These are phyloP conservation scores for Temnothorax curvispinosus DNA, from an alignment of 1,140 invertebrate genomes.

Conservation along the genomic window DNA sequence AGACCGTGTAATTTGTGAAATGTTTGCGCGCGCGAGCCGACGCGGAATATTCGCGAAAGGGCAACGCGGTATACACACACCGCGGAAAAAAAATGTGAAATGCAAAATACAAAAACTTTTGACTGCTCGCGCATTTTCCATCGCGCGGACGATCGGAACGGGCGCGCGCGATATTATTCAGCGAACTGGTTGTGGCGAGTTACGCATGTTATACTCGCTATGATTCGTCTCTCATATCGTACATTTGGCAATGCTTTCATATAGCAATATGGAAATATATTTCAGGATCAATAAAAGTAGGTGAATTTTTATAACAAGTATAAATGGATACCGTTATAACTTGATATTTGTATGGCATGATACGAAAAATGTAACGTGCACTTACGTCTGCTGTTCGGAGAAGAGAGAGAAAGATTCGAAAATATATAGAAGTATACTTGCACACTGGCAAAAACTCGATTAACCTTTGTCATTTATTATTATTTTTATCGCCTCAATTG, in stretches of 20 bases:
- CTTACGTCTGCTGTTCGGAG: too few species aligned
- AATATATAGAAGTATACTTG: neutral
- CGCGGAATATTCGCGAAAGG: constrained; percentile 51
- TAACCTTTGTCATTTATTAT: neutral
- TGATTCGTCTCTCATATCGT: constrained; percentile 35
- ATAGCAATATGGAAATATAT: neutral
- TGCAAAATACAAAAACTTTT: constrained; percentile 63
- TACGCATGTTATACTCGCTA: constrained; percentile 42
- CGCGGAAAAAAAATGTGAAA: constrained; percentile 35
- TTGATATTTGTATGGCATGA: neutral
- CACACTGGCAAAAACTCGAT: neutral
- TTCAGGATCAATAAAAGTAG: neutral
- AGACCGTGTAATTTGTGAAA: constrained; percentile 57
- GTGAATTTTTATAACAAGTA: constrained; percentile 36
- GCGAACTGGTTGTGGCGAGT: constrained; percentile 40
- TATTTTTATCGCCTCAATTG: neutral
- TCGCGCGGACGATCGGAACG: constrained; percentile 39
- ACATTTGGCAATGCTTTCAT: constrained; percentile 22
- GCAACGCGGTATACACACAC: neutral
- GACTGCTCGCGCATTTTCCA: constrained; percentile 45
- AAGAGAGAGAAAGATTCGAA: neutral
- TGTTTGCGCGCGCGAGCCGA: constrained; percentile 54
- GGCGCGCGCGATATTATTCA: constrained; percentile 40
- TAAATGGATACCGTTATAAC: constrained; percentile 15
- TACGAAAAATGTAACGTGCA: neutral